These are phyloP conservation scores for Gila robusta DNA, from an alignment of 2,797 vertebrate species.

Conservation along the genomic window DNA sequence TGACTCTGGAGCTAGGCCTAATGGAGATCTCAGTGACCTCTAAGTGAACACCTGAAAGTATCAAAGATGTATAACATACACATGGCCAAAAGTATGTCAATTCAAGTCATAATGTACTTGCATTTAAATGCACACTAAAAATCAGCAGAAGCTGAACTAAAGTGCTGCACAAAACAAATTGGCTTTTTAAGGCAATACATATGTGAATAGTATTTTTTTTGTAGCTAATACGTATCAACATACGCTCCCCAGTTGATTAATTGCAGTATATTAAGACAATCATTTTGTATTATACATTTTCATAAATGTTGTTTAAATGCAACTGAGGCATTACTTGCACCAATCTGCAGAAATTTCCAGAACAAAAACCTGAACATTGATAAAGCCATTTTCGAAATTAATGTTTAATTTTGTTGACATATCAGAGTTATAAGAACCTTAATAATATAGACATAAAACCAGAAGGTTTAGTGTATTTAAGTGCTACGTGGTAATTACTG, in stretches of 20 bases:
- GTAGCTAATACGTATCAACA: no score
- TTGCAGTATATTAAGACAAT: no score
- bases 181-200: not conserved
- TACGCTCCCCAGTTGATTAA: no score
- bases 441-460: not conserved
- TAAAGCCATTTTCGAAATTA: not conserved
- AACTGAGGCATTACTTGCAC: not conserved
- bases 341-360: not conserved
- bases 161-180: not conserved
- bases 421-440: no score
- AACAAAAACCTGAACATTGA: not conserved
- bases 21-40: slow-evolving; percentile 5
- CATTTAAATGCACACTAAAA: not conserved
- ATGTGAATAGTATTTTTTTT: no score
- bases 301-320: not conserved
- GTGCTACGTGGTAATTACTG: not conserved
- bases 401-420: not conserved
- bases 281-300: no score
- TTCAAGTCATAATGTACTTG: not conserved
- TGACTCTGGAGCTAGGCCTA: not conserved
- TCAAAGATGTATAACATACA: not conserved
- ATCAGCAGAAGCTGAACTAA: not conserved
- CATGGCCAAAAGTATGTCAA: not conserved
- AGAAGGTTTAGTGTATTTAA: not conserved
- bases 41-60: not conserved